phyloP scores from a whole-genome alignment of 2,888 invertebrate genomes.

The Tipula helvola region DNA sequence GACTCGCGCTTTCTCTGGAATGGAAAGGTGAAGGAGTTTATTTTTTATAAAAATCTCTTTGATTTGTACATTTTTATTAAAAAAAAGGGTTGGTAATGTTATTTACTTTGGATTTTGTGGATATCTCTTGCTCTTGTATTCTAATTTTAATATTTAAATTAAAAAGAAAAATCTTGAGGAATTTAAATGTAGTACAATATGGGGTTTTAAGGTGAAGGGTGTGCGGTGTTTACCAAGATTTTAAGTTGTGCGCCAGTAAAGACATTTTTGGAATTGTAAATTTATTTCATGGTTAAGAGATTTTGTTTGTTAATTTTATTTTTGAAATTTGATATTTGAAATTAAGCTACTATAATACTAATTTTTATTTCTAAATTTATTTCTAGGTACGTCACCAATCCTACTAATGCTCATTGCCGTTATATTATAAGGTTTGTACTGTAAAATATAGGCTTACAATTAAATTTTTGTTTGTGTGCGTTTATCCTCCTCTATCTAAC shows the following conservation, averaged over 20 bases:
- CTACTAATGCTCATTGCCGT: neutral
- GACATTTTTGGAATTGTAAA: neutral
- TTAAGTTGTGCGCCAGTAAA: neutral
- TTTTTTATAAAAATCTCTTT: neutral
- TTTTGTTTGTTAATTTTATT: neutral
- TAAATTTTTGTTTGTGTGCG: neutral
- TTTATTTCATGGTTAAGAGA: neutral
- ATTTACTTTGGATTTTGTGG: neutral
- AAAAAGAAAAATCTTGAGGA: neutral
- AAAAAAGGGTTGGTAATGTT: neutral
- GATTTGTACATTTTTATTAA: neutral
- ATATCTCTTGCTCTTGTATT: neutral
- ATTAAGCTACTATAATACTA: neutral
- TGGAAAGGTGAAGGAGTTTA: neutral
- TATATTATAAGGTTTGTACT: neutral
- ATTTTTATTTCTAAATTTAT: neutral
- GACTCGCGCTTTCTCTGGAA: neutral
- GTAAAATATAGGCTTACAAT: neutral
- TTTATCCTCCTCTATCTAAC: too few species aligned
- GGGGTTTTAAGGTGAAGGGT: neutral
- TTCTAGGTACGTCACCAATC: neutral
- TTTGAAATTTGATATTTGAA: neutral
- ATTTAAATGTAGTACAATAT: neutral
- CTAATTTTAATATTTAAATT: constrained; percentile 4
- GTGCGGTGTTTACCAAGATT: neutral